These are phyloP conservation scores for Solenodon paradoxus DNA, from an alignment of 2,113 vertebrate genomes.

Conservation along the genomic window DNA sequence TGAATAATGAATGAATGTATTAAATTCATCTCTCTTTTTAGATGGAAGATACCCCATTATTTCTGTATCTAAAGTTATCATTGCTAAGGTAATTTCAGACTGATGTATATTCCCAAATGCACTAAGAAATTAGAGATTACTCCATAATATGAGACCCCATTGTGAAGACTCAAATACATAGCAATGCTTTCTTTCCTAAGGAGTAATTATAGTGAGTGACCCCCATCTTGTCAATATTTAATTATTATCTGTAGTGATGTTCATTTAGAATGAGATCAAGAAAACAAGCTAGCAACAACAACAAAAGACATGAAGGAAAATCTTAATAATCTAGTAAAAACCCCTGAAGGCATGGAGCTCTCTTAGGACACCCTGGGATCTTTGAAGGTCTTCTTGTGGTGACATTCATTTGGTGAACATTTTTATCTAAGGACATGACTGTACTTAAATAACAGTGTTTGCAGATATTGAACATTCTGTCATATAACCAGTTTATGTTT, in stretches of 20 bases:
- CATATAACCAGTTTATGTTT: not conserved
- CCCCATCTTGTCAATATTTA: not conserved
- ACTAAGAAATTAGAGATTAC: not conserved
- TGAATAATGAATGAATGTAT: not conserved
- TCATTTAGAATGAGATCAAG: not conserved
- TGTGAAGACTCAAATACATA: not conserved
- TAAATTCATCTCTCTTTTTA: not conserved
- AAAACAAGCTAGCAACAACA: not conserved
- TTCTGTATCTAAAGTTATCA: not conserved
- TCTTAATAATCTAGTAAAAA: not conserved
- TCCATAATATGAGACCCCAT: not conserved
- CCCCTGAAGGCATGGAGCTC: accelerated
- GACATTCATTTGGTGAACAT: not conserved
- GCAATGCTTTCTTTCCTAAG: not conserved
- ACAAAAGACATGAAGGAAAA: not conserved
- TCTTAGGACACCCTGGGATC: not conserved
- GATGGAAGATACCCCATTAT: too few species aligned
- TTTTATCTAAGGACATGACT: not conserved
- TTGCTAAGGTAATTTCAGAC: not conserved
- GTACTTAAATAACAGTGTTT: not conserved
- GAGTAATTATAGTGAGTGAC: not conserved
- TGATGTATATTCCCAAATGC: not conserved
- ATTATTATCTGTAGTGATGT: not conserved
- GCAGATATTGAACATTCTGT: not conserved
- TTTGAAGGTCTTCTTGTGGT: not conserved